A percentile compares a stretch with the other conserved stretches of the same genome.
Evolutionary conservation across 1,140 invertebrate genomes (phyloP).

Genomic region (Euwallacea similis): DNA sequence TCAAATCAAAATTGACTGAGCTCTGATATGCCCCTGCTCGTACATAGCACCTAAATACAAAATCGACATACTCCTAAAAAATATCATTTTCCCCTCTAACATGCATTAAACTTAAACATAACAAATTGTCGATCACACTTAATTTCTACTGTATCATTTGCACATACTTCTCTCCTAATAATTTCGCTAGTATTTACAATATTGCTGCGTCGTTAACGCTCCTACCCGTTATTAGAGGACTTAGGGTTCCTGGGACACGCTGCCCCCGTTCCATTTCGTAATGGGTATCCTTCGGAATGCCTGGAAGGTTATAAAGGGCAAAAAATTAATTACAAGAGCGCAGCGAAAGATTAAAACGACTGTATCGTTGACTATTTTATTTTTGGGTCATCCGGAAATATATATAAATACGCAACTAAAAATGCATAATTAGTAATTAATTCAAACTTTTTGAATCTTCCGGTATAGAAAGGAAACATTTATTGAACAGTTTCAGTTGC

Average conservation of each 20-base stretch:
- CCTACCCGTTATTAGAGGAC: slow-evolving; percentile 74
- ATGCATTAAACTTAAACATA: neutral
- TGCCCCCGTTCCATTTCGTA: slow-evolving; percentile 75
- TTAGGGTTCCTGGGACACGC: slow-evolving; percentile 73
- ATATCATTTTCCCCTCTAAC: neutral
- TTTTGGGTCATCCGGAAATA: slow-evolving; percentile 7
- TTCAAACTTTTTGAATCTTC: no score
- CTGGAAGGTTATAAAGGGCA: slow-evolving; percentile 51
- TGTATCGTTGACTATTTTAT: no score
- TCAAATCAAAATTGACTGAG: neutral
- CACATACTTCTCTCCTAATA: slow-evolving; percentile 4
- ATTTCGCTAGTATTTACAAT: slow-evolving; percentile 41
- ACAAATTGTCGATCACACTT: slow-evolving; percentile 20
- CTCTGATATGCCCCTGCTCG: neutral
- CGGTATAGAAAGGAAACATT: no score
- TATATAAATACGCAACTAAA: neutral
- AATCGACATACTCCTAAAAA: neutral
- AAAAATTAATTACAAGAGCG: no score
- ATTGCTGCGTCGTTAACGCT: slow-evolving; percentile 48
- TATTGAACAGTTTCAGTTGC: no score
- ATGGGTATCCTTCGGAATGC: slow-evolving; percentile 72
- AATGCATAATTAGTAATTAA: no score
- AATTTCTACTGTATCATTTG: slow-evolving; percentile 13
- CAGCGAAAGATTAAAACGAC: no score
- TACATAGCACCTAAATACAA: neutral